Percentiles rank a stretch among this genome's conserved stretches.
Evolutionary conservation across 2,113 vertebrate species (phyloP).

Genomic region (Lichenostomus cassidix): DNA sequence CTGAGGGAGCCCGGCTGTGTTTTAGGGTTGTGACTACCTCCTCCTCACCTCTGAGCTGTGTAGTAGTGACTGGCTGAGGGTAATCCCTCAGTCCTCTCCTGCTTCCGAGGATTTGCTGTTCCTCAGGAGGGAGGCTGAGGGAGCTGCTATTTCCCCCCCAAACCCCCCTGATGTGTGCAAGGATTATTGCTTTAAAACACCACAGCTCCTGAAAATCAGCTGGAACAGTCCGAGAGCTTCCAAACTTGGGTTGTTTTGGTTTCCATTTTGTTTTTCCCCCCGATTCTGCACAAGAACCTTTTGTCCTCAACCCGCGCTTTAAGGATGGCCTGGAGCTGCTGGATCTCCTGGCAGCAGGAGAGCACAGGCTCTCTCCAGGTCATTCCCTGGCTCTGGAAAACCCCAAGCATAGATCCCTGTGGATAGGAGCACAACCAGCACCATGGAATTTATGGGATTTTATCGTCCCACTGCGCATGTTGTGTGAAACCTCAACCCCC

Average conservation of each 20-base stretch:
- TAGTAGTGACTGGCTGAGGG: background rate
- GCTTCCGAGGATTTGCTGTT: accelerated
- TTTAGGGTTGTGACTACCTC: slow-evolving; percentile 15
- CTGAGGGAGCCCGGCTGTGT: background rate
- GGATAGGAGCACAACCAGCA: background rate
- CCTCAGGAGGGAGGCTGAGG: background rate
- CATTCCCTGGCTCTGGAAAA: background rate
- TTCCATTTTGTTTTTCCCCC: accelerated
- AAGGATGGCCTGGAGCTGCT: background rate
- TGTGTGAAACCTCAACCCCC: background rate
- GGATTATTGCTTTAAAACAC: background rate
- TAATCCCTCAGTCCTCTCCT: background rate
- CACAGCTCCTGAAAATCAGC: background rate
- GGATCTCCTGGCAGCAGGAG: background rate
- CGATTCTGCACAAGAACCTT: background rate
- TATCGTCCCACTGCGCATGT: accelerated
- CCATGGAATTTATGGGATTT: background rate
- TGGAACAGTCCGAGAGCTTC: background rate
- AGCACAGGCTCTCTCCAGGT: accelerated
- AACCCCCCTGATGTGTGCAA: background rate
- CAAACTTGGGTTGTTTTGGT: background rate
- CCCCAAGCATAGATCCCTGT: background rate
- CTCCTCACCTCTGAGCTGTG: background rate
- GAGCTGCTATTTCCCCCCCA: background rate
- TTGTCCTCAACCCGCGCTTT: background rate